phyloP scores from a whole-genome alignment of 2,888 invertebrate genomes.

The Hyposoter didymator region DNA sequence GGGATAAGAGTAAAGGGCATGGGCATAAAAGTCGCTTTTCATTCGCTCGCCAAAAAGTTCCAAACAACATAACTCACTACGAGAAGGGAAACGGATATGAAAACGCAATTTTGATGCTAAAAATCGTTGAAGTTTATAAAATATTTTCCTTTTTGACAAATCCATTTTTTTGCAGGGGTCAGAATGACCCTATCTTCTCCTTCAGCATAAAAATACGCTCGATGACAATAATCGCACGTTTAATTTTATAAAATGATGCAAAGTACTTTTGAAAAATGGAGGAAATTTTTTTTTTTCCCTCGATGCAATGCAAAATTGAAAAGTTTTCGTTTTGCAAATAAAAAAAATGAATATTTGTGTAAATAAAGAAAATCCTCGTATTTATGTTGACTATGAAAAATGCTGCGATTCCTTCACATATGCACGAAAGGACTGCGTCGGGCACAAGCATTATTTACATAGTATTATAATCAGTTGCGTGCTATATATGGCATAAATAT shows the following conservation, averaged over 20 bases:
- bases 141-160: neutral
- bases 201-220: no score
- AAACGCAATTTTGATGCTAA: neutral
- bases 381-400: neutral
- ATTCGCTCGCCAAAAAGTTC: neutral
- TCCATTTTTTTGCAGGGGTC: neutral
- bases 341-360: neutral
- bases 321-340: neutral
- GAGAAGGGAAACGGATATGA: neutral
- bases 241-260: neutral
- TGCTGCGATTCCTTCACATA: neutral
- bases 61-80: neutral
- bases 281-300: neutral
- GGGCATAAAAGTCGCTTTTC: neutral
- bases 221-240: neutral
- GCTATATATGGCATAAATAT: constrained; percentile 27
- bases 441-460: neutral
- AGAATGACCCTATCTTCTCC: neutral
- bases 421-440: neutral
- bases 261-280: neutral
- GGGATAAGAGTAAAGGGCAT: constrained; percentile 28
- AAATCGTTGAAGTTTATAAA: neutral
- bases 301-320: neutral
- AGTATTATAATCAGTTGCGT: neutral
- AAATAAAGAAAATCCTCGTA: neutral